Base-by-base conservation (phyloP, 2,888 invertebrate genomes). In the Oscheius onirici region DNA sequence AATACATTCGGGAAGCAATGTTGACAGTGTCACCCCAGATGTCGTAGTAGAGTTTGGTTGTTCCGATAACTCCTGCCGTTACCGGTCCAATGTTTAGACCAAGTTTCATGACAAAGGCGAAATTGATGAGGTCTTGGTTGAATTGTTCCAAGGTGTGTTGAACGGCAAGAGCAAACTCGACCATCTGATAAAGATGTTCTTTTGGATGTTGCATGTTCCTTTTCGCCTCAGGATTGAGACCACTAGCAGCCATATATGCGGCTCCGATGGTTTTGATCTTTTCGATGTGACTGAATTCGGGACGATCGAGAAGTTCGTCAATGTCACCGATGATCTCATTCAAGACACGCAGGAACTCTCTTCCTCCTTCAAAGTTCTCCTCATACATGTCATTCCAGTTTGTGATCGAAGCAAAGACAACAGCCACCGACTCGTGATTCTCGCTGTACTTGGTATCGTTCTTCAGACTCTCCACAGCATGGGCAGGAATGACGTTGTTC, bases 21-120 rank as follows among this genome's bases (percentile, higher is more conserved):
- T 97, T 97, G 46, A 97, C 97, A 0, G 97, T 95, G 88, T 97
- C 97, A 0, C 97, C 97, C 97, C 97, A 97, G 83, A 97, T 97
- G 88, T 97, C 97, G 85, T 96, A 97, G 88, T 95, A 94, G 73
- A 97, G 90, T 88, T 97, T 97, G 1, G 94, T 94, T 8, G 95
- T 95, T 0, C 97, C 97, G 67, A 97, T 96, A 2, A 97, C 91
- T 1, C 81, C 83, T 24, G 97, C 95, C 0, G 96, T 96, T 0
- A 97, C 95, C 82, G 96, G 95, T 0, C 97, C 97, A 83, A 92
- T 93, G 89, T 97, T 96, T 87, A 92, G 94, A 1, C 88, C 87
- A 24, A 88, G 83, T 75, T 88, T 88, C 43, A 95, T 89, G 58
- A 94, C 92, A 71, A 95, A 91, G 88, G 94, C 93, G 87, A 95